A percentile compares a stretch with the other conserved stretches of the same genome.
Conservation (phyloP, 2,113 vertebrate genomes). For the Chloropsis hardwickii region DNA sequence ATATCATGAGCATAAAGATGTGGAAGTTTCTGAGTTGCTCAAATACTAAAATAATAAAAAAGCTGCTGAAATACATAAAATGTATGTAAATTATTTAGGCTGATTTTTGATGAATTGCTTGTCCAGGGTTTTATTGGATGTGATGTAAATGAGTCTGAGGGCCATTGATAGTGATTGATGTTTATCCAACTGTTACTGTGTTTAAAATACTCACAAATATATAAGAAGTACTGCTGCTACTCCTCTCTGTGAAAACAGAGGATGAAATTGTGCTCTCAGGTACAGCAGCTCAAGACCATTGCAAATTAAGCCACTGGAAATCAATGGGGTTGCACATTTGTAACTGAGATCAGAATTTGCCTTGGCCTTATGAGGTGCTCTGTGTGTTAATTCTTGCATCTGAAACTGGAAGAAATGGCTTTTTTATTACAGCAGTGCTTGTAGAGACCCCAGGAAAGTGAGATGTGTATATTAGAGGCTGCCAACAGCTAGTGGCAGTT, state of each 20-base stretch:
- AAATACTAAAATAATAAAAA: neutral
- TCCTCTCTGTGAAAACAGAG: neutral
- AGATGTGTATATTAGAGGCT: constrained; percentile 74
- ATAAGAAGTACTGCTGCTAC: neutral
- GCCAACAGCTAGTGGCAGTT: constrained; percentile 73
- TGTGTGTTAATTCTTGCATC: constrained; percentile 52
- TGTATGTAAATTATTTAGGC: neutral
- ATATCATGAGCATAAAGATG: neutral
- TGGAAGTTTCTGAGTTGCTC: neutral
- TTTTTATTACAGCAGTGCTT: constrained; percentile 64
- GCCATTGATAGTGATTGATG: neutral
- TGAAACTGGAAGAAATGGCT: constrained; percentile 50
- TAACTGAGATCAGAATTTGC: constrained; percentile 51
- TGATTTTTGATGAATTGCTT: neutral
- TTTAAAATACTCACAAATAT: neutral
- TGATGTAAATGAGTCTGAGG: neutral
- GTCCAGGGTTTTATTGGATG: neutral
- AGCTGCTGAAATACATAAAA: neutral
- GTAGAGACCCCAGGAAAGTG: constrained; percentile 73
- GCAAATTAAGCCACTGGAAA: constrained; percentile 61
- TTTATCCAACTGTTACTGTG: neutral
- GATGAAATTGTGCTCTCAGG: constrained; percentile 46
- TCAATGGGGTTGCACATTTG: constrained; percentile 29
- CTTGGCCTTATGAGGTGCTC: constrained; percentile 21
- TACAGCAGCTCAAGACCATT: constrained; percentile 35